Percentiles rank a stretch among this genome's conserved stretches.
phyloP scores from a whole-genome alignment of 2,888 invertebrate genomes.

The Mythimna pallens region DNA sequence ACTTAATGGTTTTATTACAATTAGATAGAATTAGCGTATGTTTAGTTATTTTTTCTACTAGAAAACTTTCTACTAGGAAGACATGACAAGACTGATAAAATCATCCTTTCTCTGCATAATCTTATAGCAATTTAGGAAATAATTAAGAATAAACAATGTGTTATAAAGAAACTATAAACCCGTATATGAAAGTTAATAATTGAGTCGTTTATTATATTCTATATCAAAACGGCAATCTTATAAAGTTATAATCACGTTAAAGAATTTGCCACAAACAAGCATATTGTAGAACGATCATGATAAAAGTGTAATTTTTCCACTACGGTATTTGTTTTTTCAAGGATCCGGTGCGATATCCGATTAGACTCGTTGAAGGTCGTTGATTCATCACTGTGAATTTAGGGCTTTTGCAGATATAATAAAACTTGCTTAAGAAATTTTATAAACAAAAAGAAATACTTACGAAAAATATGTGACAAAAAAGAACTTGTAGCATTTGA shows the following conservation, averaged over 20 bases:
- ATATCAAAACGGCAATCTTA: conserved; percentile 31
- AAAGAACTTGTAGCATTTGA: not conserved
- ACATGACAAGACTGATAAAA: conserved; percentile 4
- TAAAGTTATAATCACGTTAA: conserved; percentile 17
- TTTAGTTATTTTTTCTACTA: too few relatives aligned
- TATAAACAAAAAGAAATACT: not conserved
- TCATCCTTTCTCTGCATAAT: conserved; percentile 2
- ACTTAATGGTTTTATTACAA: too few relatives aligned
- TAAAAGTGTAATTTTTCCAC: conserved; percentile 52
- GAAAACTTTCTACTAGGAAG: conserved; percentile 7
- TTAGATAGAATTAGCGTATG: too few relatives aligned
- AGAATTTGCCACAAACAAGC: conserved; percentile 26
- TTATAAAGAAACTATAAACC: conserved; percentile 7
- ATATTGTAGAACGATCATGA: conserved; percentile 17
- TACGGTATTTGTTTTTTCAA: conserved; percentile 29
- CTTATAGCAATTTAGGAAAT: conserved; percentile 28
- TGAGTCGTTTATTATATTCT: conserved; percentile 13
- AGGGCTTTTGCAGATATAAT: not conserved
- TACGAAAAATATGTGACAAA: not conserved
- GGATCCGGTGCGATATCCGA: conserved; percentile 39
- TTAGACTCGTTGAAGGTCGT: conserved; percentile 42
- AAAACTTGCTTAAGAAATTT: too few relatives aligned
- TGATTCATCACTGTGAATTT: not conserved
- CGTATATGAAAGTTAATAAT: conserved; percentile 42
- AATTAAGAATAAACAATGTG: conserved; percentile 15